phyloP scores from a whole-genome alignment of 2,113 vertebrate species.

The Oxygymnocypris stewartii region DNA sequence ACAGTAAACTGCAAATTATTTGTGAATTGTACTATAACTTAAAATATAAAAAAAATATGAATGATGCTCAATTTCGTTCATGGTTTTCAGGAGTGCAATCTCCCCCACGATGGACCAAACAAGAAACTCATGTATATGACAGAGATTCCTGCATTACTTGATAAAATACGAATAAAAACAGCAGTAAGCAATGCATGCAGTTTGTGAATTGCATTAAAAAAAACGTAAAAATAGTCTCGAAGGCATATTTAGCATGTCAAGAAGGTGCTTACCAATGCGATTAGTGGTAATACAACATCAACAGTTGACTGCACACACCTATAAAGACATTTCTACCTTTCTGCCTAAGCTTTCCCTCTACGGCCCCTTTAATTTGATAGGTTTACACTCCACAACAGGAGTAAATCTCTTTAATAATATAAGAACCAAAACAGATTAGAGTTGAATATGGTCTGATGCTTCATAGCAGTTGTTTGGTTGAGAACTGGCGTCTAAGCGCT shows the following conservation, averaged over 20 bases:
- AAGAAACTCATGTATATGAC: no score
- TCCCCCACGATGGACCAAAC: no score
- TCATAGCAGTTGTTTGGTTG: conserved; percentile 28
- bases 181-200: background rate
- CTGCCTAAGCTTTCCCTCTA: background rate
- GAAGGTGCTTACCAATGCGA: conserved; percentile 11
- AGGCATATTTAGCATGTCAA: background rate
- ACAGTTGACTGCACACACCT: background rate
- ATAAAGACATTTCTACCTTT: background rate
- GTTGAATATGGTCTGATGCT: conserved; percentile 30
- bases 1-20: no score
- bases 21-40: no score
- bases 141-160: background rate
- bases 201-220: background rate
- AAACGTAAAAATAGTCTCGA: background rate
- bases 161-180: background rate
- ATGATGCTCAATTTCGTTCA: background rate
- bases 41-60: background rate
- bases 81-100: no score
- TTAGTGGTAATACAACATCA: conserved; percentile 20
- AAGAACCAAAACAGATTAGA: conserved; percentile 37
- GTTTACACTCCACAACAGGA: conserved; percentile 32
- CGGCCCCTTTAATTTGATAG: conserved; percentile 26
- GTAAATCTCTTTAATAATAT: conserved; percentile 45
- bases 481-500: conserved; percentile 1